Evolutionary conservation across 2,888 invertebrate genomes (phyloP).

Genomic region (Isotomurus palustris): DNA sequence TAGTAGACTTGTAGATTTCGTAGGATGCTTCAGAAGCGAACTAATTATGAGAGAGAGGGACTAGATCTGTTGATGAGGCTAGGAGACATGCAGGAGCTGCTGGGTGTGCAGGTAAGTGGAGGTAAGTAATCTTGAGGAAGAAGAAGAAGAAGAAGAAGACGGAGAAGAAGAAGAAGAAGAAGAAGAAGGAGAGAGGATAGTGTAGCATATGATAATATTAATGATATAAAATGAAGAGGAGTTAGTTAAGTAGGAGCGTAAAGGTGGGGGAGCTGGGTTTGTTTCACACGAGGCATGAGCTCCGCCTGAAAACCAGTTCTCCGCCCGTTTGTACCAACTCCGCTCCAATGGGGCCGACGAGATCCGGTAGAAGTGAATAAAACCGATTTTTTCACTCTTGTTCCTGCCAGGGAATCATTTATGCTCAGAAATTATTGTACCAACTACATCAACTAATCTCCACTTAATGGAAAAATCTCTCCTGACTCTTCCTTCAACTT

Average conservation of each 20-base stretch:
- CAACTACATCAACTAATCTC: conserved; percentile 20
- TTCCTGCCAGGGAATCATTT: conserved; percentile 20
- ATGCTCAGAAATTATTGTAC: conserved; percentile 23
- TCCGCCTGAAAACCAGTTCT: conserved; percentile 45
- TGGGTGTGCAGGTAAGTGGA: too few relatives aligned
- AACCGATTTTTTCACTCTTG: conserved; percentile 38
- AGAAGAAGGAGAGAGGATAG: conserved; percentile 2
- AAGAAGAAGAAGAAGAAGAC: not conserved
- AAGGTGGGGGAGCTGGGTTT: conserved; percentile 11
- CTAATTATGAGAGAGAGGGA: too few relatives aligned
- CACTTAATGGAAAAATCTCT: not conserved
- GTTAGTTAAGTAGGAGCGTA: not conserved
- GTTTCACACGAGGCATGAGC: conserved; percentile 23
- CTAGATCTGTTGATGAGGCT: too few relatives aligned
- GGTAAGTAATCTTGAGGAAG: not conserved
- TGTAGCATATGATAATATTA: not conserved
- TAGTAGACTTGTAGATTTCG: too few relatives aligned
- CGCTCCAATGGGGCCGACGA: conserved; percentile 44
- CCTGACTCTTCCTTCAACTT: conserved; percentile 3
- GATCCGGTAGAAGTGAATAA: conserved; percentile 41
- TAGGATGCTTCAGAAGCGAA: too few relatives aligned
- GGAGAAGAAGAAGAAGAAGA: conserved; percentile 4
- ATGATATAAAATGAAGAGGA: conserved; percentile 9
- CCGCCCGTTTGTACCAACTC: conserved; percentile 46
- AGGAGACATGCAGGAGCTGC: too few relatives aligned